These are phyloP conservation scores for Falco cherrug DNA, from an alignment of 2,797 vertebrate species.

Conservation along the genomic window DNA sequence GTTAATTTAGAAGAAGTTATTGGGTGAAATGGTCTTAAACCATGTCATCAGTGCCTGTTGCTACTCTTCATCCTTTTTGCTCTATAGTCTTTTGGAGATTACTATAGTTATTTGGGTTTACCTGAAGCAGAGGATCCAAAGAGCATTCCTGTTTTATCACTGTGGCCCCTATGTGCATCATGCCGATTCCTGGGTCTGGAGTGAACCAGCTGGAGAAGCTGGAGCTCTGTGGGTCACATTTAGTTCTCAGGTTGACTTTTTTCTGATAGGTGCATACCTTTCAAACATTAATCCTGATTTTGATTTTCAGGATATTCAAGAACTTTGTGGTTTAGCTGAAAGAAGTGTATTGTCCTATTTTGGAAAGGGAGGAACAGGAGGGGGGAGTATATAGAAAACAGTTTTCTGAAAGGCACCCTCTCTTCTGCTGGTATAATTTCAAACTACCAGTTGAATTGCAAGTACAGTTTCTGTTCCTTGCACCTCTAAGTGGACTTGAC, in stretches of 20 bases:
- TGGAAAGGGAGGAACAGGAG: not conserved
- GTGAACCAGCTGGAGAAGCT: not conserved
- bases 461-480: conserved; percentile 52
- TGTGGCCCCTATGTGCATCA: not conserved
- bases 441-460: conserved; percentile 43
- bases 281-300: conserved; percentile 20
- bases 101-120: not conserved
- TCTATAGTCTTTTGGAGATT: not conserved
- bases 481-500: conserved; percentile 57
- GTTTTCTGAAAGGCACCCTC: conserved; percentile 38
- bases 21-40: not conserved
- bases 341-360: not conserved
- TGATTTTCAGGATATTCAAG: conserved; percentile 27
- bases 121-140: not conserved
- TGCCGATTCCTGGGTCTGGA: not conserved
- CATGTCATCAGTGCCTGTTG: not conserved
- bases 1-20: not conserved
- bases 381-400: not conserved
- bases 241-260: not conserved
- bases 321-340: conserved; percentile 20
- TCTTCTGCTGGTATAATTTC: conserved; percentile 28
- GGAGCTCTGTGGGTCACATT: not conserved
- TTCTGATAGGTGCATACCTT: not conserved
- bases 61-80: not conserved
- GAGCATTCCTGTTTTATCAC: not conserved